Evolutionary conservation across 2,888 invertebrate species (phyloP).

Genomic region (Smittia sp.): DNA sequence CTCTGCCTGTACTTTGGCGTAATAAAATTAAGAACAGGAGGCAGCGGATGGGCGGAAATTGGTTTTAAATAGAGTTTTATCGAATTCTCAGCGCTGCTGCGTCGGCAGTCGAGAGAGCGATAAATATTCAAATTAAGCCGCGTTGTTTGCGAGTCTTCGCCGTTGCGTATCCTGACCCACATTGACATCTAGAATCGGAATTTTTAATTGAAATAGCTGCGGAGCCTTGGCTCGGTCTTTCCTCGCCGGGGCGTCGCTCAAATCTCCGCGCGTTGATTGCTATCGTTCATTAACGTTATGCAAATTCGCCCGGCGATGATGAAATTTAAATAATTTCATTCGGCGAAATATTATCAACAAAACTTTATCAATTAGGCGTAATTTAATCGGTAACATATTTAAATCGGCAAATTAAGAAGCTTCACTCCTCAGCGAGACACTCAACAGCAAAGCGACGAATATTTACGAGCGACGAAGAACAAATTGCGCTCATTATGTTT

Average conservation of each 20-base stretch:
- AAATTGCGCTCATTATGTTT: constrained; percentile 10
- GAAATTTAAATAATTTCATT: constrained; percentile 24
- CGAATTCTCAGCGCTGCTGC: background rate
- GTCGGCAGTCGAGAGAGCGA: background rate
- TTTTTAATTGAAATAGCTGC: background rate
- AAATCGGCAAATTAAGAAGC: background rate
- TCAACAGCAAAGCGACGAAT: background rate
- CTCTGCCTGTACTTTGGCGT: background rate
- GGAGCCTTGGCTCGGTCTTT: background rate
- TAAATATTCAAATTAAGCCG: background rate
- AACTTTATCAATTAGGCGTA: background rate
- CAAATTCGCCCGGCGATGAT: background rate
- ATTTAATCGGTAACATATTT: constrained; percentile 9
- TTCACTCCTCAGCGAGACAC: background rate
- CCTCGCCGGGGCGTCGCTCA: background rate
- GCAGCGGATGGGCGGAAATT: constrained; percentile 6
- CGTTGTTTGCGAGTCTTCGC: background rate
- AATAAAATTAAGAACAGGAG: constrained; percentile 8
- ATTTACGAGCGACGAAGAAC: background rate
- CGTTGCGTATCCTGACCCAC: constrained; percentile 1
- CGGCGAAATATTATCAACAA: background rate
- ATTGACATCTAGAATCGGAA: background rate
- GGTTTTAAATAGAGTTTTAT: constrained; percentile 5
- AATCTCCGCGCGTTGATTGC: background rate
- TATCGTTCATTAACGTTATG: constrained; percentile 10